Conservation (phyloP, 1,140 invertebrate genomes). For the Sarcophaga bullata region DNA sequence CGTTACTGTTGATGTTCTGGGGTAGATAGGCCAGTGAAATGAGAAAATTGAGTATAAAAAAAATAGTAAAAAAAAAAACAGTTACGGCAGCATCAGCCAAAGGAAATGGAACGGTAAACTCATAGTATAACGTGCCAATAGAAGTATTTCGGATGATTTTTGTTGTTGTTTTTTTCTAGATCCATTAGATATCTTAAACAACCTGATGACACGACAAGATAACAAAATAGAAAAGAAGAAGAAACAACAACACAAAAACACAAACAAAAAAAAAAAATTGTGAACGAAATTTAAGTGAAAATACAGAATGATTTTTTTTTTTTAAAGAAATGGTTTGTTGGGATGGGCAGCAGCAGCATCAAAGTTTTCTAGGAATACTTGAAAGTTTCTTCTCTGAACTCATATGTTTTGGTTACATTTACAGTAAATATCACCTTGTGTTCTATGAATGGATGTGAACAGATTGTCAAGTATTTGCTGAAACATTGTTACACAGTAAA, state of each 20-base stretch:
- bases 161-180: slow-evolving; percentile 47
- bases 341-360: neutral
- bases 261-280: neutral
- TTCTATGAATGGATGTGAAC: neutral
- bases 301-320: neutral
- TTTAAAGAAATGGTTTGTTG: neutral
- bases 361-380: too few species aligned
- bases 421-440: neutral
- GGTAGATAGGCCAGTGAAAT: slow-evolving; percentile 33
- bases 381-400: too few species aligned
- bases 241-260: neutral
- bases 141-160: slow-evolving; percentile 42
- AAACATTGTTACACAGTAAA: slow-evolving; percentile 29
- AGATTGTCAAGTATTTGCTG: slow-evolving; percentile 31
- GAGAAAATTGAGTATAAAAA: neutral
- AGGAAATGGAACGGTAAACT: too few species aligned
- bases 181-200: slow-evolving; percentile 54
- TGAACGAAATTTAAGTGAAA: neutral
- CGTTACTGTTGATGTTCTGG: slow-evolving; percentile 30
- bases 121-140: too few species aligned
- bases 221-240: neutral
- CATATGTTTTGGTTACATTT: too few species aligned
- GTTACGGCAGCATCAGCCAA: neutral
- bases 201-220: slow-evolving; percentile 37
- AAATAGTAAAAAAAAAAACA: neutral